phyloP scores from a whole-genome alignment of 2,113 vertebrate genomes.

The Myocastor coypus region DNA sequence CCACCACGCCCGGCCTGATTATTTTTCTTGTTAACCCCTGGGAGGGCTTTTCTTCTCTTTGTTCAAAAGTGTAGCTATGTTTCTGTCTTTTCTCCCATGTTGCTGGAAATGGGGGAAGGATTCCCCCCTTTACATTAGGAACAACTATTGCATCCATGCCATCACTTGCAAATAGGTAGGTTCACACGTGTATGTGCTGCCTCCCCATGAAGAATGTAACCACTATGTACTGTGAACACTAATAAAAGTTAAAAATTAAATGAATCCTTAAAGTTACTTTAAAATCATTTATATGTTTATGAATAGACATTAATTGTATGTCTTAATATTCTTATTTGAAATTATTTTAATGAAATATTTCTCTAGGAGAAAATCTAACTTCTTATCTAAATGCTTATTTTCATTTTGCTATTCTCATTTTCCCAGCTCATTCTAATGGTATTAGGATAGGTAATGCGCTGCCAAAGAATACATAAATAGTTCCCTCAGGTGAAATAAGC shows the following conservation, averaged over 20 bases:
- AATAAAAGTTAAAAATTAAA: background rate
- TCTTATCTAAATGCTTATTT: background rate
- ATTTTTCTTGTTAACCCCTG: constrained; percentile 35
- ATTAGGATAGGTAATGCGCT: background rate
- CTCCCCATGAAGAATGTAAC: background rate
- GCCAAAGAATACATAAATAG: background rate
- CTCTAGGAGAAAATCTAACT: background rate
- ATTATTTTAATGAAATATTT: constrained; percentile 10
- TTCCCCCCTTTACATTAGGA: background rate
- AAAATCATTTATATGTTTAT: background rate
- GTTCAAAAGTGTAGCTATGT: background rate
- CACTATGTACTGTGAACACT: background rate
- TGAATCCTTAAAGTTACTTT: background rate
- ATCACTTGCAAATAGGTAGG: background rate
- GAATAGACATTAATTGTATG: background rate
- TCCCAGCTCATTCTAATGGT: background rate
- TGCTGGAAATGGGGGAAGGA: background rate
- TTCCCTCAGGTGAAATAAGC: background rate
- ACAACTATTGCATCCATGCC: background rate
- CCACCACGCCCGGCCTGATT: too few species aligned
- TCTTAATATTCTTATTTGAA: background rate
- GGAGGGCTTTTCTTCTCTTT: background rate
- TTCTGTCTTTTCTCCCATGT: background rate
- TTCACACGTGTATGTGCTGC: background rate
- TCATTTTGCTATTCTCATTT: background rate